These are phyloP conservation scores for Drosophila pectinifera DNA, from an alignment of 1,140 invertebrate genomes.

Conservation along the genomic window DNA sequence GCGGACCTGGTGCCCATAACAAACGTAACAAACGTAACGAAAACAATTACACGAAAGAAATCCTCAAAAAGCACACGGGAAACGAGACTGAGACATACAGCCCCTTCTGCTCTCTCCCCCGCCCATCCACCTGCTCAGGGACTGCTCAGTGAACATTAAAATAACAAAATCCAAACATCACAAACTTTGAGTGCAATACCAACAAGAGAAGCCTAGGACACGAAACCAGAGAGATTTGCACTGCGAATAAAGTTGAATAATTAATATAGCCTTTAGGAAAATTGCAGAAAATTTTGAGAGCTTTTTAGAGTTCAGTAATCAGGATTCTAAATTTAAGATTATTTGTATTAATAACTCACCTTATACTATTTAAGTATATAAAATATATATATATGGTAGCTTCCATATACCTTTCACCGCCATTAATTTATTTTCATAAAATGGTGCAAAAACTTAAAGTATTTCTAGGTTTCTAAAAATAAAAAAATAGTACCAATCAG, in stretches of 20 bases:
- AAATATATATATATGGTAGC: too few relatives aligned
- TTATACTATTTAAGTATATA: too few relatives aligned
- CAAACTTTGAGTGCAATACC: constrained; percentile 77
- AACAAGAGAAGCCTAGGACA: constrained; percentile 41
- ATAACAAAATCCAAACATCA: constrained; percentile 82
- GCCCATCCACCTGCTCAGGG: constrained; percentile 19
- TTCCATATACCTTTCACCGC: too few relatives aligned
- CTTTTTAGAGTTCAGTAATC: neutral
- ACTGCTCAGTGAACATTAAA: constrained; percentile 66
- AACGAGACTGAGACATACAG: constrained; percentile 51
- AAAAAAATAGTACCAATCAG: too few relatives aligned
- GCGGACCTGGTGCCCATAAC: constrained; percentile 72
- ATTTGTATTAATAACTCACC: neutral
- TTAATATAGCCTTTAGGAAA: neutral
- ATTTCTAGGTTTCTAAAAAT: too few relatives aligned
- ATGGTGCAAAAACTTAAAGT: too few relatives aligned
- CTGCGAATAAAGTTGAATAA: neutral
- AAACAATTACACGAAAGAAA: constrained; percentile 81
- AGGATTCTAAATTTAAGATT: neutral
- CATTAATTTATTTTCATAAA: too few relatives aligned
- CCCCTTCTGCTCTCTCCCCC: neutral
- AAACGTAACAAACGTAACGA: constrained; percentile 80
- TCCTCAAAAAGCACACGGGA: constrained; percentile 75
- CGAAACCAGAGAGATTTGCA: constrained; percentile 16
- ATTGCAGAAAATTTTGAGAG: neutral